These are phyloP conservation scores for Trichogramma evanescens DNA, from an alignment of 2,888 invertebrate genomes.

Conservation along the genomic window DNA sequence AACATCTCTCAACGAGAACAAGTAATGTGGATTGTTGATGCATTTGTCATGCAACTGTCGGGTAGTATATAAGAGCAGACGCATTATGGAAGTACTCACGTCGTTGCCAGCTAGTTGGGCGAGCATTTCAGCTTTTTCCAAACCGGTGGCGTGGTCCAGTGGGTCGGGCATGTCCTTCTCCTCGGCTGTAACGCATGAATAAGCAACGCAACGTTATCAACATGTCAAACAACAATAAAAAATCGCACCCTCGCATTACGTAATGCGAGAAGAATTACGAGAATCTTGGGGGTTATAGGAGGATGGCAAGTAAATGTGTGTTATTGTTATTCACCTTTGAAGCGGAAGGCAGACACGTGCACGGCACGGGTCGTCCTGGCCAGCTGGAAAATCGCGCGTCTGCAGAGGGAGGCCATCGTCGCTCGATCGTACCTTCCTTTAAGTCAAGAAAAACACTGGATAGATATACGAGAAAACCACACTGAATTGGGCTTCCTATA, in stretches of 20 bases:
- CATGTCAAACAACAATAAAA: not conserved
- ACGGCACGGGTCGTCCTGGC: slow-evolving; percentile 45
- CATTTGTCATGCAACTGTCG: too few relatives aligned
- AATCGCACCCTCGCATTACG: slow-evolving; percentile 19
- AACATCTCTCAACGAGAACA: too few relatives aligned
- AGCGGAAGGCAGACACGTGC: slow-evolving; percentile 22
- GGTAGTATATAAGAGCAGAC: too few relatives aligned
- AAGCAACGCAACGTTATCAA: slow-evolving; percentile 7
- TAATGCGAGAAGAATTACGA: slow-evolving; percentile 21
- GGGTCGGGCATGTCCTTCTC: slow-evolving; percentile 57
- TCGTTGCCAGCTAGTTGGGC: slow-evolving; percentile 83
- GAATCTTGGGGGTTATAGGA: not conserved
- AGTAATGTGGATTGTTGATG: too few relatives aligned
- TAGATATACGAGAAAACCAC: too few relatives aligned
- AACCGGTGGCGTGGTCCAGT: slow-evolving; percentile 86
- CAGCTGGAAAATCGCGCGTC: slow-evolving; percentile 61
- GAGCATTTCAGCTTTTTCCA: slow-evolving; percentile 83
- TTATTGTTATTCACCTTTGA: not conserved
- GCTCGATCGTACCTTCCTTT: too few relatives aligned
- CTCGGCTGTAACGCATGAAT: slow-evolving; percentile 53
- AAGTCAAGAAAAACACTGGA: too few relatives aligned
- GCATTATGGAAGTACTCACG: slow-evolving; percentile 42
- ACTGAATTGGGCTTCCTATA: too few relatives aligned
- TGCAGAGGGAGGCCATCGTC: slow-evolving; percentile 72
- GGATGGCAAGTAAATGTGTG: not conserved